A percentile compares a stretch with the other conserved stretches of the same genome.
Evolutionary conservation across 2,113 vertebrate species (phyloP).

Genomic region (rat (Rattus norvegicus)): GRCr8 NC_086021.1:127315501-127316000

Average conservation of each 20-base stretch:
- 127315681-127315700: background rate
- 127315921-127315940: background rate
- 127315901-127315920: background rate
- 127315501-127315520: background rate
- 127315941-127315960: background rate
- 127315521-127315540: background rate
- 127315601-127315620: background rate
- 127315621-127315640: background rate
- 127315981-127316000: no score
- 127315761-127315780: background rate
- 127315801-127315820: background rate
- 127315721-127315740: background rate
- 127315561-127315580: background rate
- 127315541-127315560: background rate
- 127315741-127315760: background rate
- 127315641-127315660: background rate
- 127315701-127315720: background rate
- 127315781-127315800: background rate
- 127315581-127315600: background rate
- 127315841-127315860: background rate
- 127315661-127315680: background rate
- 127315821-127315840: background rate
- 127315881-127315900: background rate
- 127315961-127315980: no score
- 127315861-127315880: background rate